A percentile compares a stretch with the other conserved stretches of the same genome.
Conservation (phyloP, 1,140 invertebrate species). For the Magallana ariakensis region DNA sequence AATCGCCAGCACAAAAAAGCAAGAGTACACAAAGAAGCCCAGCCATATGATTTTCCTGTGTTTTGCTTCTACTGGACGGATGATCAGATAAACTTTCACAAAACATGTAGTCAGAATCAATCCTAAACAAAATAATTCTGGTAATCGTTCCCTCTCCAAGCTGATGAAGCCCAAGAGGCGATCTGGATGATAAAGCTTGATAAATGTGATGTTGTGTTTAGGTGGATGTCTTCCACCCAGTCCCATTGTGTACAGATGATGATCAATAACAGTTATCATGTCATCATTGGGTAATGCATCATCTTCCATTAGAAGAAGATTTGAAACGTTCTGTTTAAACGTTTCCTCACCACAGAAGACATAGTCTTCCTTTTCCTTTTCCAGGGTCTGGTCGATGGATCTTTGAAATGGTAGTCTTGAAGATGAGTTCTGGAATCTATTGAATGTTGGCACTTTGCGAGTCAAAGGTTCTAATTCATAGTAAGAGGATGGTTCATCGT, state of each 20-base stretch:
- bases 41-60: conserved; percentile 52
- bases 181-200: conserved; percentile 73
- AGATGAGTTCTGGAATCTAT: conserved; percentile 54
- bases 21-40: conserved; percentile 58
- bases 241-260: conserved; percentile 55
- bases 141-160: conserved; percentile 65
- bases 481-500: conserved; percentile 61
- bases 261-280: conserved; percentile 63
- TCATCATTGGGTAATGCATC: conserved; percentile 67
- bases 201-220: conserved; percentile 56
- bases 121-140: conserved; percentile 64
- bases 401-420: background rate
- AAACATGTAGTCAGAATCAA: conserved; percentile 58
- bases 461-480: conserved; percentile 59
- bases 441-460: conserved; percentile 55
- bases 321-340: conserved; percentile 60
- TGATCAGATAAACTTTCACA: conserved; percentile 48
- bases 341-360: conserved; percentile 69
- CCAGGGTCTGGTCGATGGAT: conserved; percentile 47
- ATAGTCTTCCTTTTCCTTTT: conserved; percentile 75
- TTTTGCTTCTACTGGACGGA: background rate
- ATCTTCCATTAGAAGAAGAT: conserved; percentile 71
- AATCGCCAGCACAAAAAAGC: conserved; percentile 59
- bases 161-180: conserved; percentile 68
- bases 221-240: background rate